Evolutionary conservation across 2,113 vertebrate species (phyloP), one percentile per base, ranked within the genome.

Genomic region (Chamaea fasciata): DNA sequence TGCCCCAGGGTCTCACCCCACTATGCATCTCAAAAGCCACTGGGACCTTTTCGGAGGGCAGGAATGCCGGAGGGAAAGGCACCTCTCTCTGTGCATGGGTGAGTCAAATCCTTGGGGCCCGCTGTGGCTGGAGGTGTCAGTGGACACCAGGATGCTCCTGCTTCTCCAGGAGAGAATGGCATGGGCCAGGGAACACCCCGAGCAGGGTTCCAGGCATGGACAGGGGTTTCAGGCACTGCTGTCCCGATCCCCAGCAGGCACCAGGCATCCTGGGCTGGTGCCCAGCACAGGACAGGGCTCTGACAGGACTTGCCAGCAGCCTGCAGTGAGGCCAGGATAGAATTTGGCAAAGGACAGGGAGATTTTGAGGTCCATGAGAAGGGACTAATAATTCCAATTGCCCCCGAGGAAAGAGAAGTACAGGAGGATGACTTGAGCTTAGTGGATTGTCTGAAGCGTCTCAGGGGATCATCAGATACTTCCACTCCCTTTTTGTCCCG

Each of bases 401-500:
- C 87, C 92, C 90, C 60, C 3, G 2, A 90, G 92, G 92, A 93
- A 83, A 89, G 52, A 89, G 85, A 83, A 86, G 68, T 50, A 26
- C 12, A 33, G 77, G 87, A 89, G 79, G 83, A 95, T 83, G 91
- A 90, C 78, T 92, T 50, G 52, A 93, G 94, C 90, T 92, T 84
- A 92, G 85, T 89, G 94, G 90, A 90, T 95, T 92, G 92, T 95
- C 87, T 95, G 76, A 80, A 81, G 64, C 41, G 7, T 96, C 93
- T 95, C 90, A 44, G 79, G 94, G 93, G 93, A 96, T 95, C 90
- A 93, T 95, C 90, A 93, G 92, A 93, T 90, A 68, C 93, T 97
- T 96, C 88, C 86, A 92, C 82, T 95, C 95, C 95, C 93, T 93
- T 92, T 96, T 92, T 95, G 94, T 96, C 95, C 95, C 15, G 95